A percentile compares a stretch with the other conserved stretches of the same genome.
phyloP scores from a whole-genome alignment of 2,113 vertebrate species.

The Platichthys flesus region DNA sequence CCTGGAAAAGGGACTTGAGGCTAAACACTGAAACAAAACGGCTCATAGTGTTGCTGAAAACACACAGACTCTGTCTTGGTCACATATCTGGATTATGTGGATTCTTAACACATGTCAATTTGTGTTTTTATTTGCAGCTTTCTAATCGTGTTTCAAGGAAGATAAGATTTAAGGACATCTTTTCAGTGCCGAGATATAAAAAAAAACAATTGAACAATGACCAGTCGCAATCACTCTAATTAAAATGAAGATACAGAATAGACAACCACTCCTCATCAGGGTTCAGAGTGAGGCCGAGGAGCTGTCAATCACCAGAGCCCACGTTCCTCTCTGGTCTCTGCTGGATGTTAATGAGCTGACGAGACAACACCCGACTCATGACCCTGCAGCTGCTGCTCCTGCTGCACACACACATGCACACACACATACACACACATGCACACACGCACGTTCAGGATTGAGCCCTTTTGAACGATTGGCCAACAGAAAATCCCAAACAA shows the following conservation, averaged over 20 bases:
- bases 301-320: conserved; percentile 41
- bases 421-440: too few species aligned
- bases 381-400: not conserved
- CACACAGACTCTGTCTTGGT: not conserved
- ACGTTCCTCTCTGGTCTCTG: conserved; percentile 40
- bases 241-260: not conserved
- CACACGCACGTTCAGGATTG: too few species aligned
- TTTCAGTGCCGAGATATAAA: not conserved
- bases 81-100: not conserved
- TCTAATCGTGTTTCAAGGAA: not conserved
- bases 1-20: not conserved
- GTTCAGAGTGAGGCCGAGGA: conserved; percentile 14
- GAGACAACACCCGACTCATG: conserved; percentile 15
- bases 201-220: not conserved
- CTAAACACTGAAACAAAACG: not conserved
- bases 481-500: too few species aligned
- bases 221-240: not conserved
- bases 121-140: not conserved
- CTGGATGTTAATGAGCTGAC: conserved; percentile 53
- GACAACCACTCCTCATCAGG: conserved; percentile 1
- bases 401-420: too few species aligned
- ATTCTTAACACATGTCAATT: not conserved
- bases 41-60: not conserved
- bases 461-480: too few species aligned
- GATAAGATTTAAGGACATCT: not conserved